phyloP scores from a whole-genome alignment of 2,113 vertebrate species.

The Nothoprocta perdicaria region DNA sequence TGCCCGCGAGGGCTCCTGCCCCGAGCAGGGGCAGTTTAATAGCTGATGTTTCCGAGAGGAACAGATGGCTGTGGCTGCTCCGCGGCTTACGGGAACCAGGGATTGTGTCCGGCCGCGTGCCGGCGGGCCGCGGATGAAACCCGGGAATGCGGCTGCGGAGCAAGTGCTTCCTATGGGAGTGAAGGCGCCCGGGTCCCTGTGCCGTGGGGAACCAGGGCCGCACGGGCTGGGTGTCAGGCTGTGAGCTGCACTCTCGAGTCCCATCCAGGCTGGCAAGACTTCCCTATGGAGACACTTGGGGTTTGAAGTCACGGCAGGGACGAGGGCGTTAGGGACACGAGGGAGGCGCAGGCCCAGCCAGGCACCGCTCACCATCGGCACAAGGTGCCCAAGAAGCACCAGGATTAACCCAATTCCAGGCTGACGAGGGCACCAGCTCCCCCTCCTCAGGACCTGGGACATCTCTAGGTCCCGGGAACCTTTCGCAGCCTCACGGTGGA shows the following conservation, averaged over 20 bases:
- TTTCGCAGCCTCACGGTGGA: neutral
- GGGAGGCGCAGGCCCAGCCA: fast-evolving
- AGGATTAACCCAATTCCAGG: neutral
- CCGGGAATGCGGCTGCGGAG: fast-evolving
- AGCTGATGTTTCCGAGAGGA: neutral
- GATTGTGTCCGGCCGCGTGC: slow-evolving; percentile 6
- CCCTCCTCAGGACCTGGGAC: neutral
- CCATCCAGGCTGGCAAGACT: fast-evolving
- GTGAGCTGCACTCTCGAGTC: neutral
- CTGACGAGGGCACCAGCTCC: too few relatives aligned
- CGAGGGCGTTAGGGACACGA: neutral
- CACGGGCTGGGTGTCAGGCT: fast-evolving
- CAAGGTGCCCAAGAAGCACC: neutral
- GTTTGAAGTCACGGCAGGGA: too few relatives aligned
- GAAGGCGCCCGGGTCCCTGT: neutral
- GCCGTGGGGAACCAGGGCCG: neutral
- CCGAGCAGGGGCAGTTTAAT: neutral
- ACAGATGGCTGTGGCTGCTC: slow-evolving; percentile 55
- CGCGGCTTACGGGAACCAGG: neutral
- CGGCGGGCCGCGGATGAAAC: neutral
- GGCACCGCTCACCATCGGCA: neutral
- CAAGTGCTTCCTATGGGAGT: neutral
- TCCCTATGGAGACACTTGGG: neutral
- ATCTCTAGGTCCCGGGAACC: neutral
- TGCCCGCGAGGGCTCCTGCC: neutral